Percentiles rank a stretch among this genome's conserved stretches.
These are phyloP conservation scores for Paedocypris micromegethes DNA, from an alignment of 2,797 vertebrate species.

Conservation along the genomic window DNA sequence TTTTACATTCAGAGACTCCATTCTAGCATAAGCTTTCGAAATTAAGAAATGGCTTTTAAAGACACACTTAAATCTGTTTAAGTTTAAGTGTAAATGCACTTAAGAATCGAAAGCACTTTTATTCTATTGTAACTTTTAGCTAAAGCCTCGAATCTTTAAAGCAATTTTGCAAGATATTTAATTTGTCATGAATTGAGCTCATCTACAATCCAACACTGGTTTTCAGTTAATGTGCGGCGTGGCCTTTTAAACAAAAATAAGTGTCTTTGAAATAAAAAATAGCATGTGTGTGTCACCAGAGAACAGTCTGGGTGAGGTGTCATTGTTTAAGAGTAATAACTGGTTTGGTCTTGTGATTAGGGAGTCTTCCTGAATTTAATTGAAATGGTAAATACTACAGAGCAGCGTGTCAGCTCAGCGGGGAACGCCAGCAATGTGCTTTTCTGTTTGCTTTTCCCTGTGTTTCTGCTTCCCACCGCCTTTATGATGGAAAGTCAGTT, in stretches of 20 bases:
- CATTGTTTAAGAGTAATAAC: constrained; percentile 48
- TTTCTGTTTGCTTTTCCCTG: constrained; percentile 8
- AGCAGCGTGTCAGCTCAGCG: constrained; percentile 41
- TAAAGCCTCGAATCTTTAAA: too few species aligned
- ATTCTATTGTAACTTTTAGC: too few species aligned
- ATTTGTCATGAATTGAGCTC: too few species aligned
- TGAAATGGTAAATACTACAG: constrained; percentile 48
- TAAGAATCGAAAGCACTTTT: too few species aligned
- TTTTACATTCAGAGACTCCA: too few species aligned
- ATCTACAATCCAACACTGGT: too few species aligned
- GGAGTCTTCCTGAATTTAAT: constrained; percentile 43
- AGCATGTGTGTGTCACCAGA: constrained; percentile 52
- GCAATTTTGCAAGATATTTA: too few species aligned
- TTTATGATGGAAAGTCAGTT: not conserved
- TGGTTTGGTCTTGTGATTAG: constrained; percentile 42
- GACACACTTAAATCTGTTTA: too few species aligned
- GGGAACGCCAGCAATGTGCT: constrained; percentile 46
- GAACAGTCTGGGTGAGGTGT: constrained; percentile 41
- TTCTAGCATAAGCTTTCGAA: too few species aligned
- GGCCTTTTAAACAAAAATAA: constrained; percentile 49
- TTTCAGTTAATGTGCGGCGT: too few species aligned
- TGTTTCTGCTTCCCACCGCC: constrained; percentile 20
- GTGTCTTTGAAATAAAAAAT: constrained; percentile 44
- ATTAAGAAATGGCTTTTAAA: too few species aligned
- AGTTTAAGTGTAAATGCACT: too few species aligned